Evolutionary conservation across 2,113 vertebrate genomes (phyloP), one percentile per base, ranked within the genome.

Genomic region (Forbesichthys agassizii): DNA sequence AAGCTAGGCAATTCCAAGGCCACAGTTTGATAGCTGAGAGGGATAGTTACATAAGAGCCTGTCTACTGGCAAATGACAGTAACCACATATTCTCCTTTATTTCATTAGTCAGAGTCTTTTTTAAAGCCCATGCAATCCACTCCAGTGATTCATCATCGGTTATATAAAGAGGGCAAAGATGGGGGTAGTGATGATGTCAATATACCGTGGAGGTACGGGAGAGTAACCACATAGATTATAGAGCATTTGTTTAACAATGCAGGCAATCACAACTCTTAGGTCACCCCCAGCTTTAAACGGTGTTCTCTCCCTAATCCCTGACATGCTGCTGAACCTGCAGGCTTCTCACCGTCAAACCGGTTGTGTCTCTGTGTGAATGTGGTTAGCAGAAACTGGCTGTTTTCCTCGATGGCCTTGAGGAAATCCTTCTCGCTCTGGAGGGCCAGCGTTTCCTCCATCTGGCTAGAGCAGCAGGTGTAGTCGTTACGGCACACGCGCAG

Each of bases 391-490:
- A 95, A 96, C 79, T 94, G 93, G 65, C 94, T 94, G 16, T 88
- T 92, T 48, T 95, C 93, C 13, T 94, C 94, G 1, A 95, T 75
- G 48, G 95, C 86, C 65, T 89, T 87, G 53, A 89, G 86, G 86
- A 95, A 94, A 75, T 94, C 93, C 11, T 80, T 84, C 74, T 94
- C 92, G 2, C 94, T 93, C 75, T 95, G 94, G 11, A 90, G 90
- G 42, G 90, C 89, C 61, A 96, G 90, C 1, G 88, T 93, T 75
- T 95, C 94, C 84, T 96, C 95, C 85, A 94, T 94, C 75, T 94
- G 88, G 71, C 93, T 95, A 85, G 95, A 93, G 88, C 95, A 96
- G 91, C 95, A 96, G 62, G 94, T 95, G 89, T 95, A 96, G 80
- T 95, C 94, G 83, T 94, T 95, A 66, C 94, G 93, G 81, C 95